Conservation (phyloP, 2,113 vertebrate genomes). For the Setophaga coronata region DNA sequence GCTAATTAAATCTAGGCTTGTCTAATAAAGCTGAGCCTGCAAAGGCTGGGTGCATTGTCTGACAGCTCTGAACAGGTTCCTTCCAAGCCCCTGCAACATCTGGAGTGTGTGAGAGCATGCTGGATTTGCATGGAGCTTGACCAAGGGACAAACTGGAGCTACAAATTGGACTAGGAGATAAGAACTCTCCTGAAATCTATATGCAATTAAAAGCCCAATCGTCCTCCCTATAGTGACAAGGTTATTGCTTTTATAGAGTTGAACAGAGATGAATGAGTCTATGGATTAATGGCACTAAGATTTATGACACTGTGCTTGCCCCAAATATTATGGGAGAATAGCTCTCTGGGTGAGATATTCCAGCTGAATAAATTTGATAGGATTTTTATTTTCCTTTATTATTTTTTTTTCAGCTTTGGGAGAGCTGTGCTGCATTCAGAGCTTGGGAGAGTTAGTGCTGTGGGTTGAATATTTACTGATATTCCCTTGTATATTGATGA, state of each 20-base stretch:
- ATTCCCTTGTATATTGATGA: neutral
- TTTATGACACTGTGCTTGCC: conserved; percentile 67
- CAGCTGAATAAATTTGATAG: conserved; percentile 57
- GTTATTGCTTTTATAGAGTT: conserved; percentile 70
- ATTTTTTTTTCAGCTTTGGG: neutral
- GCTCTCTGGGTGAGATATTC: conserved; percentile 42
- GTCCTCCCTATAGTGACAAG: conserved; percentile 61
- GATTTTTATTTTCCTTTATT: neutral
- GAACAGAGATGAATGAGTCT: conserved; percentile 69
- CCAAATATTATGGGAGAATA: conserved; percentile 52
- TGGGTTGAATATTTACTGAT: neutral
- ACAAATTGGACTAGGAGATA: conserved; percentile 61
- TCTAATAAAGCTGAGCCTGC: neutral
- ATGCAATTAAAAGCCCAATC: conserved; percentile 71
- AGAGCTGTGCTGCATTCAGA: neutral
- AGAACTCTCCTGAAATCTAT: conserved; percentile 65
- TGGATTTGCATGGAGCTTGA: conserved; percentile 46
- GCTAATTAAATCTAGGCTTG: conserved; percentile 12
- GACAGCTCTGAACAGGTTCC: neutral
- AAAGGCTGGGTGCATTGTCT: neutral
- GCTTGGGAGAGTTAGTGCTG: neutral
- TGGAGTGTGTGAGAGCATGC: neutral
- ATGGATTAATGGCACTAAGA: conserved; percentile 61
- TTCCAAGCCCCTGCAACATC: neutral
- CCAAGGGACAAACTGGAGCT: neutral